Evolutionary conservation across 2,797 vertebrate genomes (phyloP).

Genomic region (Poecilia gillii): DNA sequence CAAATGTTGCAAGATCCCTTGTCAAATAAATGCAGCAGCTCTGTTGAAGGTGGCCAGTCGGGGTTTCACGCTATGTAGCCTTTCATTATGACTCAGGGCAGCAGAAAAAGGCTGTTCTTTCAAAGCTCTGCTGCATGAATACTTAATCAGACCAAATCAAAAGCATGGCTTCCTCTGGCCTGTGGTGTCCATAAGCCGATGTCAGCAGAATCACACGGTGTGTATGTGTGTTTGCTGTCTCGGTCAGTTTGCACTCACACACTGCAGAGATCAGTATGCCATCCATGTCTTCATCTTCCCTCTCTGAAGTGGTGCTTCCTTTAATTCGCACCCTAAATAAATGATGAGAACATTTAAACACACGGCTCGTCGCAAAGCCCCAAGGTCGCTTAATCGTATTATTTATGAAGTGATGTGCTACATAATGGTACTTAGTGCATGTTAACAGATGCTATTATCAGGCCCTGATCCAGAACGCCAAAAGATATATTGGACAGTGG

Average conservation of each 20-base stretch:
- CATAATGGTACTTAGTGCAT: slow-evolving; percentile 99
- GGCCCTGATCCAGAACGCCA: slow-evolving; percentile 88
- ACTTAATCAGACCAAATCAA: slow-evolving; percentile 71
- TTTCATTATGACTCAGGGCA: slow-evolving; percentile 56
- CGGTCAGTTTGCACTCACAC: slow-evolving; percentile 54
- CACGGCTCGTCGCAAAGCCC: slow-evolving; percentile 93
- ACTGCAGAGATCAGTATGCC: slow-evolving; percentile 85
- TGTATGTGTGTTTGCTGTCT: slow-evolving; percentile 45
- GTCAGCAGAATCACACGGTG: slow-evolving; percentile 64
- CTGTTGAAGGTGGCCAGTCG: slow-evolving; percentile 40
- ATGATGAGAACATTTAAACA: slow-evolving; percentile 99
- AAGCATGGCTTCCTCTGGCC: slow-evolving; percentile 59
- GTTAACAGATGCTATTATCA: slow-evolving; percentile 99
- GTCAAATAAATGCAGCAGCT: slow-evolving; percentile 63
- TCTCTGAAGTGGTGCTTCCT: slow-evolving; percentile 90
- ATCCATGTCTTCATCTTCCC: slow-evolving; percentile 81
- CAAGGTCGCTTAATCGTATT: slow-evolving; percentile 99
- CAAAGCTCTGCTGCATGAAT: slow-evolving; percentile 61
- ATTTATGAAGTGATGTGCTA: slow-evolving; percentile 99
- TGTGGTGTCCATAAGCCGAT: slow-evolving; percentile 68
- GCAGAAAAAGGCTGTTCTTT: slow-evolving; percentile 62
- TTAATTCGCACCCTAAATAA: slow-evolving; percentile 99
- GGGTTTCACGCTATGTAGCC: slow-evolving; percentile 47
- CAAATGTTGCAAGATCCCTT: slow-evolving; percentile 65
- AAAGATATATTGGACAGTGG: slow-evolving; percentile 96